These are phyloP conservation scores for Mixornis gularis DNA, from an alignment of 2,113 vertebrate species.

Conservation along the genomic window DNA sequence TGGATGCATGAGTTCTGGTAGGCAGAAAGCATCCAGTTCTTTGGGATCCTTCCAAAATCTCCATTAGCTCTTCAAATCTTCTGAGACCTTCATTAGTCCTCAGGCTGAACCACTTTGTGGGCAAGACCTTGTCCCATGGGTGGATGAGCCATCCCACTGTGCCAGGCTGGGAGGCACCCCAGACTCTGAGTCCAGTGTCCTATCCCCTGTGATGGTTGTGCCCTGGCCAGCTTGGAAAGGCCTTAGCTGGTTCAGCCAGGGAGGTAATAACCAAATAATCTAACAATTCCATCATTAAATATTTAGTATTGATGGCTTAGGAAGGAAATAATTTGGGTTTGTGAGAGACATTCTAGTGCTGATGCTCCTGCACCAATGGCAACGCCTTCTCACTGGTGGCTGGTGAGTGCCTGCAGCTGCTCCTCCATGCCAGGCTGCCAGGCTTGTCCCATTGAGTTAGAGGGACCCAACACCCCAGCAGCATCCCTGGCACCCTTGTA, in stretches of 20 bases:
- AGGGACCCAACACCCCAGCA: neutral
- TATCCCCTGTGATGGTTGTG: accelerated
- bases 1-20: neutral
- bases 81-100: neutral
- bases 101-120: neutral
- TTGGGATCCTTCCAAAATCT: neutral
- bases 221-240: neutral
- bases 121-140: accelerated
- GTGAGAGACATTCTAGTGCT: neutral
- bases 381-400: accelerated
- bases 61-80: neutral
- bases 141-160: no score
- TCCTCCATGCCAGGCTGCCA: neutral
- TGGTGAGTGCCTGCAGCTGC: accelerated
- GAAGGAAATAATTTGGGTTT: neutral
- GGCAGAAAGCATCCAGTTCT: neutral
- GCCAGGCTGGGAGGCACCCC: accelerated
- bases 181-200: no score
- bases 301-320: neutral
- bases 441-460: accelerated
- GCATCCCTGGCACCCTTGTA: neutral
- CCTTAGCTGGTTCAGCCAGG: neutral
- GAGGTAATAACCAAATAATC: neutral
- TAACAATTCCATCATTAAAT: neutral
- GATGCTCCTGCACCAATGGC: neutral